phyloP scores from a whole-genome alignment of 2,888 invertebrate species.

The Panopea generosa region DNA sequence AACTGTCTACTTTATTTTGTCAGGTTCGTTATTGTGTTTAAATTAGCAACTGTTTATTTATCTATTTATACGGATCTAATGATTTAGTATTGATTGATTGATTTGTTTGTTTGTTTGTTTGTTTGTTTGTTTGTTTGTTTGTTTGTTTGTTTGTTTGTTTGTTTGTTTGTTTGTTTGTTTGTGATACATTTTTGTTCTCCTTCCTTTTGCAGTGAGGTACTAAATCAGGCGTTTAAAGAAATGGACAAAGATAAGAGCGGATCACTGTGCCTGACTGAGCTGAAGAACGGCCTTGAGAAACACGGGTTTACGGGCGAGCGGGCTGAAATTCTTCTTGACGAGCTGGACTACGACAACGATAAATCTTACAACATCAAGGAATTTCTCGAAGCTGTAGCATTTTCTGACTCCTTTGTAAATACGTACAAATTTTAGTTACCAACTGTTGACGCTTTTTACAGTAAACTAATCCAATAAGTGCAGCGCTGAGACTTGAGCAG shows the following conservation, averaged over 20 bases:
- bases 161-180: too few relatives aligned
- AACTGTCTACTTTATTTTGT: too few relatives aligned
- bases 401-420: slow-evolving; percentile 37
- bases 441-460: too few relatives aligned
- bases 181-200: background rate
- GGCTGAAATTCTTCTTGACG: slow-evolving; percentile 41
- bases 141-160: too few relatives aligned
- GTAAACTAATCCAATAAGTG: too few relatives aligned
- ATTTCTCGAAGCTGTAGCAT: slow-evolving; percentile 42
- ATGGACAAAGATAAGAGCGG: slow-evolving; percentile 49
- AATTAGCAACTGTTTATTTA: too few relatives aligned
- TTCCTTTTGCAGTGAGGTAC: slow-evolving; percentile 24
- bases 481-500: too few relatives aligned
- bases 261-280: slow-evolving; percentile 32
- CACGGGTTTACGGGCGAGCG: slow-evolving; percentile 37
- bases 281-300: slow-evolving; percentile 28
- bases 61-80: too few relatives aligned
- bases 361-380: slow-evolving; percentile 44
- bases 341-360: slow-evolving; percentile 46
- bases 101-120: too few relatives aligned
- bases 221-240: slow-evolving; percentile 33
- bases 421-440: slow-evolving; percentile 15
- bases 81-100: too few relatives aligned
- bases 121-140: too few relatives aligned
- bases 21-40: too few relatives aligned